phyloP scores from a whole-genome alignment of 2,113 vertebrate species.

The Chamaetylas fuelleborni region DNA sequence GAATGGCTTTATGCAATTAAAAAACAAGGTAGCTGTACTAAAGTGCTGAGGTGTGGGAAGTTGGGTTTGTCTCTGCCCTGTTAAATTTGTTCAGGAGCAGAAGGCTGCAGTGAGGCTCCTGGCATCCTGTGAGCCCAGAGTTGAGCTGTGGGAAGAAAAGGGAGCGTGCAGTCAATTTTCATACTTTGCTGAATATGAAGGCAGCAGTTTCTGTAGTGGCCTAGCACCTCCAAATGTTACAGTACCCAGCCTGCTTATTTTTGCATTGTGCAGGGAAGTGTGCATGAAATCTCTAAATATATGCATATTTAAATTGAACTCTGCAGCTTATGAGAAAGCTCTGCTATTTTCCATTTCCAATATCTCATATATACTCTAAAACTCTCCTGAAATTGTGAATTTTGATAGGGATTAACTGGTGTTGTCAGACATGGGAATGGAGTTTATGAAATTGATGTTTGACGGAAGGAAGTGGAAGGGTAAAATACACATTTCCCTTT shows the following conservation, averaged over 20 bases:
- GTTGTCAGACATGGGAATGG: neutral
- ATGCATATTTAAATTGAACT: neutral
- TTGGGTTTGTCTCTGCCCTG: neutral
- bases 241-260: neutral
- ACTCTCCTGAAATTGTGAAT: neutral
- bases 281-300: neutral
- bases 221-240: neutral
- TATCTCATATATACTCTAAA: neutral
- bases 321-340: neutral
- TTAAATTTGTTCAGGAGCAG: neutral
- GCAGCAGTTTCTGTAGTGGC: neutral
- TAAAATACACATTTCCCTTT: neutral
- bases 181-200: neutral
- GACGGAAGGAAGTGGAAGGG: neutral
- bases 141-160: neutral
- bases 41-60: neutral
- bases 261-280: neutral
- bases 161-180: rapidly evolving
- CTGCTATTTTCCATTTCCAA: neutral
- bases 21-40: neutral
- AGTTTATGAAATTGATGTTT: neutral
- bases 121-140: neutral
- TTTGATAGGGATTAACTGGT: neutral
- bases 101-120: neutral
- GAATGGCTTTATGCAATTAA: neutral